A percentile compares a stretch with the other conserved stretches of the same genome.
These are phyloP conservation scores for Spatula clypeata DNA, from an alignment of 2,797 vertebrate genomes.

Conservation along the genomic window DNA sequence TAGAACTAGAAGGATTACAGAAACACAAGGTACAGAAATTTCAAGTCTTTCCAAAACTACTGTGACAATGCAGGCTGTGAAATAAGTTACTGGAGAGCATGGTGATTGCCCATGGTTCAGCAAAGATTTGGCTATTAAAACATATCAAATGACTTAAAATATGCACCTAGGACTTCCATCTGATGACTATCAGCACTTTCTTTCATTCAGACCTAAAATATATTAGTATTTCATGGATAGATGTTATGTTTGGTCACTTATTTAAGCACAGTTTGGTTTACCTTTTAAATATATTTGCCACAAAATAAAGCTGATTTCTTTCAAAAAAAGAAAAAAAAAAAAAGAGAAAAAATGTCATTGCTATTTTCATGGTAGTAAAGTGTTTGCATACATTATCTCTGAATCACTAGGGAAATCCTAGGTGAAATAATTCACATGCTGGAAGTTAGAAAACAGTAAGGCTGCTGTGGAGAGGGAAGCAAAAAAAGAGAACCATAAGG, in stretches of 20 bases:
- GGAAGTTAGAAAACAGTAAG: slow-evolving; percentile 42
- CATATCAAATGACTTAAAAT: background rate
- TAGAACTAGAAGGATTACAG: background rate
- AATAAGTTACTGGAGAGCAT: background rate
- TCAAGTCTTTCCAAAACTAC: background rate
- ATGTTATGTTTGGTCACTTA: background rate
- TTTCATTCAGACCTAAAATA: background rate
- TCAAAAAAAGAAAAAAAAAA: background rate
- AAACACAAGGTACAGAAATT: background rate
- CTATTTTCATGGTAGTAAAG: slow-evolving; percentile 40
- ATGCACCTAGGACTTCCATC: background rate
- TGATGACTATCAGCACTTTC: background rate
- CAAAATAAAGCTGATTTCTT: background rate
- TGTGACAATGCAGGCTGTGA: background rate
- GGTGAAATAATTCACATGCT: slow-evolving; percentile 23
- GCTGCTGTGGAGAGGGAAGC: background rate
- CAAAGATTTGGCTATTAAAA: background rate
- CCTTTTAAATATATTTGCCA: background rate
- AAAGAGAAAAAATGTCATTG: background rate
- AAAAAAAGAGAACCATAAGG: background rate
- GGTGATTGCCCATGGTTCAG: background rate
- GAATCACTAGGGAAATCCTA: slow-evolving; percentile 30
- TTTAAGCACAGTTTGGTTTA: background rate
- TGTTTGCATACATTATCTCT: slow-evolving; percentile 18
- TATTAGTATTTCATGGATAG: background rate